Evolutionary conservation across 2,888 invertebrate species (phyloP), one percentile per base, ranked within the genome.

Genomic region (Drosophila sordidula): DNA sequence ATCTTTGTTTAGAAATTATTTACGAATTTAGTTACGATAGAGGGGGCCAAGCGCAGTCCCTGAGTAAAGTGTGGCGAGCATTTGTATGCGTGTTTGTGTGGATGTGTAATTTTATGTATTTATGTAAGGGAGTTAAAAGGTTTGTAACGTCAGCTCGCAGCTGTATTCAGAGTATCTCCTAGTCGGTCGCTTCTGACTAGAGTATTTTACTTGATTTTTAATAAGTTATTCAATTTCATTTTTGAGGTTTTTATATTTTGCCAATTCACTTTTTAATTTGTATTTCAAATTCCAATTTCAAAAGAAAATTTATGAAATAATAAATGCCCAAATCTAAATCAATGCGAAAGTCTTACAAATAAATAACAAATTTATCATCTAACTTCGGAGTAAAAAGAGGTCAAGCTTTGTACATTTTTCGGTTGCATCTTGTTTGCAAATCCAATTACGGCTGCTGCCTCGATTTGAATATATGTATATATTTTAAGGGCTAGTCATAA

Each of bases 281-380:
- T 11, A 34, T 16, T 41, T 47, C 18, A 0, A 39, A 38, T 38
- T 51, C 4, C 5, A 8, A 34, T 51, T 39, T 18, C n/a, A 3
- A 11, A 26, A 44, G 66, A 66, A 47, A 56, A 44, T 5, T 67
- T 62, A 49, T 47, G 52, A 41, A 64, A 58, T 45, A 46, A 82
- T 44, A 45, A 32, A 46, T 41, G 41, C 5, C 49, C 22, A 46
- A 29, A 58, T 29, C 46, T 51, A 57, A 73, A 55, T 56, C 47
- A 41, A 39, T 55, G 34, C 25, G 51, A 52, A 51, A 44, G 39
- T 34, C 54, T 63, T 62, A 66, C 64, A 58, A 71, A 69, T 74
- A 81, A 67, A 85, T 81, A 85, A 68, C 58, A 85, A 78, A 74
- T 78, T 78, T 67, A 54, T 64, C 38, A 54, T 50, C 32, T 14